Evolutionary conservation across 2,888 invertebrate species (phyloP).

Genomic region (Pantelozetes paolii): DNA sequence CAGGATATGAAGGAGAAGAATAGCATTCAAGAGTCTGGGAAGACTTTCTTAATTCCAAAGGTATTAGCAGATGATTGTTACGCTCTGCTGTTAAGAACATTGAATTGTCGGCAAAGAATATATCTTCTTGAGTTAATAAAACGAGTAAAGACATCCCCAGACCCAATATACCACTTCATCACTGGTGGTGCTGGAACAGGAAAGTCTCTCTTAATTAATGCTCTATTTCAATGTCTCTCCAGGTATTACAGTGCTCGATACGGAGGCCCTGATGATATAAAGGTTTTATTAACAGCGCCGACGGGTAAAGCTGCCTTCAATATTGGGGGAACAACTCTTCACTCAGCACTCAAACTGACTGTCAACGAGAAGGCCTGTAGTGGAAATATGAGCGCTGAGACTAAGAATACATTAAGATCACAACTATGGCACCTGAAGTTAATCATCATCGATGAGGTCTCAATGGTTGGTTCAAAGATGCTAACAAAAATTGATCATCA

Average conservation of each 20-base stretch:
- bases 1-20: neutral
- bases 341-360: constrained; percentile 47
- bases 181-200: constrained; percentile 48
- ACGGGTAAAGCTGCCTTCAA: constrained; percentile 50
- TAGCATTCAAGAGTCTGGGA: neutral
- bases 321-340: constrained; percentile 49
- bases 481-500: constrained; percentile 49
- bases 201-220: constrained; percentile 45
- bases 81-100: neutral
- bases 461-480: constrained; percentile 47
- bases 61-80: neutral
- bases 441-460: constrained; percentile 48
- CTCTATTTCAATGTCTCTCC: constrained; percentile 44
- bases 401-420: constrained; percentile 42
- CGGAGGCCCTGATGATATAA: neutral
- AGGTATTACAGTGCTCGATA: neutral
- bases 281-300: constrained; percentile 45
- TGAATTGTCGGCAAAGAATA: neutral
- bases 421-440: constrained; percentile 42
- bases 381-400: neutral
- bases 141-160: neutral
- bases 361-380: neutral
- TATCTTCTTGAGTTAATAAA: neutral
- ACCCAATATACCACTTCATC: constrained; percentile 42
- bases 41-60: neutral